These are phyloP conservation scores for rabbit (Oryctolagus cuniculus) DNA, from an alignment of 2,113 vertebrate species.

Conservation along the genomic window DNA sequence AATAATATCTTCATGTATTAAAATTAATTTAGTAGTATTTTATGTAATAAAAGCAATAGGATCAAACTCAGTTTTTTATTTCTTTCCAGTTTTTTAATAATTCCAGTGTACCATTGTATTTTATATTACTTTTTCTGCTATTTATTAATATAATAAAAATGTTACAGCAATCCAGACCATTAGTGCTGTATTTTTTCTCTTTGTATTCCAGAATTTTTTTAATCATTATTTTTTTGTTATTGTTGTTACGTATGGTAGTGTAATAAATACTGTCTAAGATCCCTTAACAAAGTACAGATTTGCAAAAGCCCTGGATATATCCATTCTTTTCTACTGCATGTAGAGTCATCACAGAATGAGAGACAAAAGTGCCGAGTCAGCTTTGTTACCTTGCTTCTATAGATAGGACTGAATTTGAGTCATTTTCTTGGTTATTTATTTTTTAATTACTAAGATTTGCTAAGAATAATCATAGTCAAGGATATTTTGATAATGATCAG, in stretches of 20 bases:
- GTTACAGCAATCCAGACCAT: neutral
- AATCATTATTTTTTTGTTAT: neutral
- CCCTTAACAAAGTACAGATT: neutral
- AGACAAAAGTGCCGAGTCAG: neutral
- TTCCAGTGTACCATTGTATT: neutral
- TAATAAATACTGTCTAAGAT: neutral
- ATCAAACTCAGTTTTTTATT: neutral
- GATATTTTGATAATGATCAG: neutral
- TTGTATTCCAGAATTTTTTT: neutral
- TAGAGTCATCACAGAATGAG: neutral
- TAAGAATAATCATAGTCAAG: conserved; percentile 15
- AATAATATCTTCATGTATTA: conserved; percentile 32
- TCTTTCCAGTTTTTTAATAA: neutral
- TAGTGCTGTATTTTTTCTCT: neutral
- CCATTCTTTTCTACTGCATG: neutral
- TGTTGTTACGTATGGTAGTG: neutral
- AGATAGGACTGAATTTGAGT: neutral
- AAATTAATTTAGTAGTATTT: neutral
- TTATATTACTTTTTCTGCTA: neutral
- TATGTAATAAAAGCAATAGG: neutral
- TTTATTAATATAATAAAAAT: conserved; percentile 32
- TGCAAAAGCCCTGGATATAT: neutral
- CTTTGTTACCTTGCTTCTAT: neutral
- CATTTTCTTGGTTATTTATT: conserved; percentile 13
- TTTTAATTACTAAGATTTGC: neutral